Evolutionary conservation across 2,797 vertebrate genomes (phyloP).

Genomic region (Heliangelus exortis): DNA sequence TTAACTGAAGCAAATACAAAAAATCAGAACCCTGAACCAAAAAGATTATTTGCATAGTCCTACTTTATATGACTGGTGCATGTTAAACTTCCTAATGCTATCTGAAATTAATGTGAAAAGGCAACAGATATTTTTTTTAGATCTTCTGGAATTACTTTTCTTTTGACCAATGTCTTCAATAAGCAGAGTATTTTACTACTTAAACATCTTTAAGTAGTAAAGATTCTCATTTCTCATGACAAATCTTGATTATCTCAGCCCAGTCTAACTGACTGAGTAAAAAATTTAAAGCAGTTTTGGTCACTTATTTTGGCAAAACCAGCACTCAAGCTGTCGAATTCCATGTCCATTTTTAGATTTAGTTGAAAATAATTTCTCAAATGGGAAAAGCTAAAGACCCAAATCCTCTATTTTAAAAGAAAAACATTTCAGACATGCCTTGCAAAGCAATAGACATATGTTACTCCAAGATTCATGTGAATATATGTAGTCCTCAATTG

Average conservation of each 20-base stretch:
- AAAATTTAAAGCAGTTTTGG: neutral
- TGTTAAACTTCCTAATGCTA: neutral
- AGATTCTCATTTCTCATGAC: neutral
- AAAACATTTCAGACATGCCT: neutral
- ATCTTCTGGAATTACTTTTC: accelerated
- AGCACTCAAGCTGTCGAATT: neutral
- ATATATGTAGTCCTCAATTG: accelerated
- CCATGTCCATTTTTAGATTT: neutral
- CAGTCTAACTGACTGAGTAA: neutral
- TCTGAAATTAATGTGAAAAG: neutral
- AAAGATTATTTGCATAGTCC: neutral
- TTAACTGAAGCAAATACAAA: neutral
- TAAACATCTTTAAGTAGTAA: neutral
- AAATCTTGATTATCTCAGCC: neutral
- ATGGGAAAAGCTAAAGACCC: neutral
- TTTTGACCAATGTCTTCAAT: neutral
- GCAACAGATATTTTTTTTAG: neutral
- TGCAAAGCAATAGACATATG: accelerated
- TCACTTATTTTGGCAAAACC: neutral
- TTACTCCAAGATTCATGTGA: neutral
- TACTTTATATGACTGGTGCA: neutral
- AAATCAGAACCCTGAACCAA: neutral
- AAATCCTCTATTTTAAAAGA: neutral
- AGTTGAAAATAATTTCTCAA: neutral
- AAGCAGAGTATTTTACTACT: neutral